Conservation (phyloP, 2,888 invertebrate genomes). For the Frankliniella fusca region DNA sequence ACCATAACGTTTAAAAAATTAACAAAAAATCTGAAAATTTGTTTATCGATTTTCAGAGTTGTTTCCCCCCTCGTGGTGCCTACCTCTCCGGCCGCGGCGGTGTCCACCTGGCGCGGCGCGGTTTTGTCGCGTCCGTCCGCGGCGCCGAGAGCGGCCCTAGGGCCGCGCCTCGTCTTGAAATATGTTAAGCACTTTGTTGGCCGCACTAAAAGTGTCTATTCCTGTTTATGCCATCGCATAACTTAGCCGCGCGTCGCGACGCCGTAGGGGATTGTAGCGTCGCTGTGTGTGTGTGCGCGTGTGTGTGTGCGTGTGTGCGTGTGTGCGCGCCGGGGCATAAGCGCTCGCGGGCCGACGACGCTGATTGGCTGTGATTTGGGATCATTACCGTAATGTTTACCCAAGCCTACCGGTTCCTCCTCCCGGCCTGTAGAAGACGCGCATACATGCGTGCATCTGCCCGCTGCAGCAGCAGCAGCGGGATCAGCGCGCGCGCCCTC, state of each 20-base stretch:
- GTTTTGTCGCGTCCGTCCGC: background rate
- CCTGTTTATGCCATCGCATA: constrained; percentile 14
- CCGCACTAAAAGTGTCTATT: constrained; percentile 17
- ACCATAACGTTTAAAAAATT: too few relatives aligned
- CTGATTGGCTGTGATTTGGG: too few relatives aligned
- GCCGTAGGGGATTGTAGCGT: background rate
- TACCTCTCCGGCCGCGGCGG: background rate
- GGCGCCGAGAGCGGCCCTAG: background rate
- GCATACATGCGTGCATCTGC: too few relatives aligned
- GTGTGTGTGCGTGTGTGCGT: background rate
- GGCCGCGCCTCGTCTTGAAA: constrained; percentile 11
- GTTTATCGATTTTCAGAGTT: too few relatives aligned
- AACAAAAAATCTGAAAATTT: background rate
- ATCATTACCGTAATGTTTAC: too few relatives aligned
- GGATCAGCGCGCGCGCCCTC: too few relatives aligned
- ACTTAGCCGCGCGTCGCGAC: background rate
- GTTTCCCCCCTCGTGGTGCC: too few relatives aligned
- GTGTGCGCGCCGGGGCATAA: background rate
- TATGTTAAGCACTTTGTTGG: constrained; percentile 13
- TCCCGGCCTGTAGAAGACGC: too few relatives aligned
- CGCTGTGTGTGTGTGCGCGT: too few relatives aligned
- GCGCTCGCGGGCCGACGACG: background rate
- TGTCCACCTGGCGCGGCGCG: background rate
- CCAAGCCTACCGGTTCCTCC: too few relatives aligned
- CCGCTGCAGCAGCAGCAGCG: too few relatives aligned